Conservation (phyloP, 2,888 invertebrate genomes). For the Pachliopta kotzebuea region DNA sequence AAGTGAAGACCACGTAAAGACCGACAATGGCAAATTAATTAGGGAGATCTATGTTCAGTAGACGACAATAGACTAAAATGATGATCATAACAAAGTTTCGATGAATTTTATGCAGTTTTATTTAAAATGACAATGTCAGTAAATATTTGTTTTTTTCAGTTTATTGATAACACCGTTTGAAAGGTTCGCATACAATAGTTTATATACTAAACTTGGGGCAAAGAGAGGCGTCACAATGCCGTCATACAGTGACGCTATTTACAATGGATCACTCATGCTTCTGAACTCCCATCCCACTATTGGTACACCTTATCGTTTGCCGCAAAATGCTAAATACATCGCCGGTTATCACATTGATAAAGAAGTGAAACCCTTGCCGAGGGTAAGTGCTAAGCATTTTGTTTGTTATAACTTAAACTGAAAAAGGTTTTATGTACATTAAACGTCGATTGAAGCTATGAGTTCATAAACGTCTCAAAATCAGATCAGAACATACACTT, state of each 20-base stretch:
- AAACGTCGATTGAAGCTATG: too few species aligned
- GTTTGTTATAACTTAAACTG: neutral
- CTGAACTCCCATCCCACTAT: constrained; percentile 53
- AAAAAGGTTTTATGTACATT: too few species aligned
- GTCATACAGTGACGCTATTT: constrained; percentile 47
- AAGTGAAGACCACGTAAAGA: too few species aligned
- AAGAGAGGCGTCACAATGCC: constrained; percentile 49
- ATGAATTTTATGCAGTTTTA: neutral
- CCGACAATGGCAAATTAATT: too few species aligned
- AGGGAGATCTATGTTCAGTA: too few species aligned
- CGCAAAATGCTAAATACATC: constrained; percentile 51
- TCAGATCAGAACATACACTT: too few species aligned
- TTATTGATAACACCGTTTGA: constrained; percentile 43
- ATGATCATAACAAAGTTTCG: neutral
- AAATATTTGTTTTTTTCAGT: constrained; percentile 40
- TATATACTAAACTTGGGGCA: constrained; percentile 44
- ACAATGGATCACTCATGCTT: constrained; percentile 52
- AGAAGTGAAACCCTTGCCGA: constrained; percentile 46
- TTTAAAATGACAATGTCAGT: neutral
- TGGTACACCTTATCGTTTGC: constrained; percentile 42
- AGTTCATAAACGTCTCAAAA: too few species aligned
- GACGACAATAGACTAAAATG: too few species aligned
- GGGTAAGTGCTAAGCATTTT: constrained; percentile 42
- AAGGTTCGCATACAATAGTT: constrained; percentile 41
- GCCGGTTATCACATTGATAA: constrained; percentile 55